A percentile compares a stretch with the other conserved stretches of the same genome.
These are phyloP conservation scores for Oenanthe oenanthe DNA, from an alignment of 2,113 vertebrate genomes.

Conservation along the genomic window DNA sequence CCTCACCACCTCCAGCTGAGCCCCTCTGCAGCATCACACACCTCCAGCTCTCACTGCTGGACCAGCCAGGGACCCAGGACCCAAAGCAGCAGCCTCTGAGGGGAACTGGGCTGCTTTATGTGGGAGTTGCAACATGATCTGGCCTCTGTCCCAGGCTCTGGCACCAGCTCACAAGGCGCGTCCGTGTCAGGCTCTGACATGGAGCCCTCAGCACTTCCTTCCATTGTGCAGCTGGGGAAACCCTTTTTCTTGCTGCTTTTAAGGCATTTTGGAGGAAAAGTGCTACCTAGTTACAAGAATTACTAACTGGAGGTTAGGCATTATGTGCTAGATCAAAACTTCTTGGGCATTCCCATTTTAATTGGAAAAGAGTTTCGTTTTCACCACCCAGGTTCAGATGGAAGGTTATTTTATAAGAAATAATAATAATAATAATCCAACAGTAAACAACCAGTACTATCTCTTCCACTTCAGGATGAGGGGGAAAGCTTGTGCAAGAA, in stretches of 20 bases:
- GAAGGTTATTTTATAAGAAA: neutral
- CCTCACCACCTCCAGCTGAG: neutral
- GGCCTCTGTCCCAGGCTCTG: neutral
- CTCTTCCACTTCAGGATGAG: neutral
- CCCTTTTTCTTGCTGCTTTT: neutral
- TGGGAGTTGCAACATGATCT: neutral
- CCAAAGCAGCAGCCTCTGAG: neutral
- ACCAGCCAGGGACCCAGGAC: rapidly evolving
- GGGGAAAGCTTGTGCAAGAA: neutral
- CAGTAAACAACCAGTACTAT: neutral
- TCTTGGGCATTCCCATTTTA: neutral
- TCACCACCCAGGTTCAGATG: neutral
- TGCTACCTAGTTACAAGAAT: rapidly evolving
- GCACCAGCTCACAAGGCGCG: neutral
- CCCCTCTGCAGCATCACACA: neutral
- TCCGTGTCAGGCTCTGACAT: neutral
- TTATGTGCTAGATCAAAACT: neutral
- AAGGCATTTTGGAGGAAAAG: neutral
- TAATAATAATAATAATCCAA: neutral
- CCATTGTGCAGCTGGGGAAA: conserved; percentile 22
- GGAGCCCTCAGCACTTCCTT: neutral
- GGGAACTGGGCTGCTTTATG: neutral
- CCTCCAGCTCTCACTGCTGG: neutral
- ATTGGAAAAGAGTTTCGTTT: neutral
- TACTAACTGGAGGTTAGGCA: neutral